Conservation (phyloP, 1,140 invertebrate genomes). For the Linepithema humile region DNA sequence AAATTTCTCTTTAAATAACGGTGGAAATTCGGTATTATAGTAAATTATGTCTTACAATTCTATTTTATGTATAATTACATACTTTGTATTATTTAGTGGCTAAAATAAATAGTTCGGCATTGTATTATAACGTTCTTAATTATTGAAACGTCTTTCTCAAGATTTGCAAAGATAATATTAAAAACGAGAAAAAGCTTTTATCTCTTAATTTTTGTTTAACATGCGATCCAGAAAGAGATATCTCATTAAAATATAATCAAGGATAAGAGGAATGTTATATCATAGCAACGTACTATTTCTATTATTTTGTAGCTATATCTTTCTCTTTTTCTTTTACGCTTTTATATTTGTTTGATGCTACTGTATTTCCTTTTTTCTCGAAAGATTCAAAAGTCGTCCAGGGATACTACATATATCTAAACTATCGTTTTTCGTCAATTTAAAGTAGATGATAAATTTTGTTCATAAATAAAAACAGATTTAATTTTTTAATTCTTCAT, state of each 20-base stretch:
- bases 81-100: conserved; percentile 9
- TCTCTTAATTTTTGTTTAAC: conserved; percentile 42
- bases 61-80: conserved; percentile 31
- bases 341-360: conserved; percentile 15
- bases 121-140: conserved; percentile 46
- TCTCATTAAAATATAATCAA: conserved; percentile 53
- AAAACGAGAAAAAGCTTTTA: conserved; percentile 42
- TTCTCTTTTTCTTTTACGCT: conserved; percentile 26
- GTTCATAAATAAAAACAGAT: conserved; percentile 25
- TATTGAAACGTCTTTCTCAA: conserved; percentile 41
- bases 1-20: conserved; percentile 59
- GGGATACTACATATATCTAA: conserved; percentile 50
- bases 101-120: conserved; percentile 68
- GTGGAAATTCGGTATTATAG: conserved; percentile 48
- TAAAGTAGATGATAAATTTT: conserved; percentile 45
- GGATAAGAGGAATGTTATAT: conserved; percentile 64
- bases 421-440: conserved; percentile 25
- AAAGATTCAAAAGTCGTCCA: conserved; percentile 63
- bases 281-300: conserved; percentile 31
- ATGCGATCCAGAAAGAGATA: conserved; percentile 33
- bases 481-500: conserved; percentile 22
- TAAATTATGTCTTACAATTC: conserved; percentile 46
- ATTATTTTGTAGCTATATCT: conserved; percentile 12
- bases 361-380: not conserved
- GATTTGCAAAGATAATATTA: conserved; percentile 60